A percentile compares a stretch with the other conserved stretches of the same genome.
Conservation (phyloP, 2,113 vertebrate genomes). For the Hemibagrus wyckioides region DNA sequence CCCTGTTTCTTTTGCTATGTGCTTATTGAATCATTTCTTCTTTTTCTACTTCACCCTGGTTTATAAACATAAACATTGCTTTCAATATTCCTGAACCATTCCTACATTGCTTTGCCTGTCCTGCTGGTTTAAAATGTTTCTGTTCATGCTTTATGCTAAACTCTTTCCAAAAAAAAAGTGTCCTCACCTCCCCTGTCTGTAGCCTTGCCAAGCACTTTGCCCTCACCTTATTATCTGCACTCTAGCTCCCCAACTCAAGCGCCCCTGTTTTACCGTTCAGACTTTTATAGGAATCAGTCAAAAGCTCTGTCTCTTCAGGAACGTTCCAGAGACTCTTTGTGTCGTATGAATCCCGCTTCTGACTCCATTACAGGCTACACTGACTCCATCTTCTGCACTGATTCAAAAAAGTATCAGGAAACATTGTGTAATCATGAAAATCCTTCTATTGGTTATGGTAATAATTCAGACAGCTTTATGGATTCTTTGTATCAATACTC, state of each 20-base stretch:
- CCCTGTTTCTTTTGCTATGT: slow-evolving; percentile 48
- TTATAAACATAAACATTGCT: slow-evolving; percentile 34
- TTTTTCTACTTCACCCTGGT: slow-evolving; percentile 50
- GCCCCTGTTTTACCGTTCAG: slow-evolving; percentile 58
- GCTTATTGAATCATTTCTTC: slow-evolving; percentile 46
- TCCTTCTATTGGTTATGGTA: slow-evolving; percentile 40
- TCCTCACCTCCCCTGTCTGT: slow-evolving; percentile 73
- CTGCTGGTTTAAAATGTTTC: slow-evolving; percentile 37
- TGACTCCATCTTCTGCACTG: slow-evolving; percentile 44
- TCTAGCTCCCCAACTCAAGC: slow-evolving; percentile 63
- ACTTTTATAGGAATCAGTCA: slow-evolving; percentile 62
- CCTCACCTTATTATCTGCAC: slow-evolving; percentile 74
- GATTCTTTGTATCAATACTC: slow-evolving; percentile 50
- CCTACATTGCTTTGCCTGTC: slow-evolving; percentile 21
- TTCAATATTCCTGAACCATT: slow-evolving; percentile 52
- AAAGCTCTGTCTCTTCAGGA: slow-evolving; percentile 48
- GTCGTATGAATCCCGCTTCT: neutral
- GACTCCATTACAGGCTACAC: slow-evolving; percentile 36
- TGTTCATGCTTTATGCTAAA: slow-evolving; percentile 8
- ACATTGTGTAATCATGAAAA: slow-evolving; percentile 51
- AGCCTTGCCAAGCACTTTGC: slow-evolving; percentile 51
- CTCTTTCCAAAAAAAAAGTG: slow-evolving; percentile 59
- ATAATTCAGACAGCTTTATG: slow-evolving; percentile 42
- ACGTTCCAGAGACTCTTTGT: slow-evolving; percentile 43
- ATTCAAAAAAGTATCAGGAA: slow-evolving; percentile 7